phyloP scores from a whole-genome alignment of 1,140 invertebrate species.

The Pogonomyrmex californicus region DNA sequence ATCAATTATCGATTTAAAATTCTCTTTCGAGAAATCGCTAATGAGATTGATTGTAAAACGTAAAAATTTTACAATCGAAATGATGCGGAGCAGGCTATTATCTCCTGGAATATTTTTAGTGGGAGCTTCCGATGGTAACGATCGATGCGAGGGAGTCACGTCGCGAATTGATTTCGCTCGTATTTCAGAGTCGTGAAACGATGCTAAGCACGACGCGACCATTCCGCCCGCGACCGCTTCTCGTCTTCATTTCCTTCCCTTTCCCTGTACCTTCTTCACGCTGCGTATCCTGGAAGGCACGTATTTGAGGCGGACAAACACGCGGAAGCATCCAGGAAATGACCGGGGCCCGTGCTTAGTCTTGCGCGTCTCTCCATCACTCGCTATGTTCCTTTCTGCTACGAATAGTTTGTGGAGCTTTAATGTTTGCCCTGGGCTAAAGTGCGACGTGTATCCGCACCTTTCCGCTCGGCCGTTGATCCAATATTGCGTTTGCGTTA shows the following conservation, averaged over 20 bases:
- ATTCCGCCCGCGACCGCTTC: constrained; percentile 45
- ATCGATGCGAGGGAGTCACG: constrained; percentile 40
- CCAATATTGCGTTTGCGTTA: constrained; percentile 47
- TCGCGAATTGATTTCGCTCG: constrained; percentile 52
- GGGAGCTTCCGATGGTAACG: background rate
- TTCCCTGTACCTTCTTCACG: background rate
- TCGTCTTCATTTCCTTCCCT: constrained; percentile 59
- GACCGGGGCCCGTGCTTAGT: constrained; percentile 40
- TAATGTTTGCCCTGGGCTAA: constrained; percentile 41
- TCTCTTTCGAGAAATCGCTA: background rate
- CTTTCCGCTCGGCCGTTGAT: constrained; percentile 6
- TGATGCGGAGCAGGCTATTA: background rate
- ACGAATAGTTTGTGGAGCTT: constrained; percentile 39
- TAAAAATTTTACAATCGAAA: background rate
- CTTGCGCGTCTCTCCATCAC: constrained; percentile 7
- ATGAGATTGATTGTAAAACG: background rate
- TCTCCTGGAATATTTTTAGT: background rate
- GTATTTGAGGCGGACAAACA: constrained; percentile 64
- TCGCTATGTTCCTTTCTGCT: background rate
- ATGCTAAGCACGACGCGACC: constrained; percentile 47
- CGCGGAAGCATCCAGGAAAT: constrained; percentile 60
- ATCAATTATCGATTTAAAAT: background rate
- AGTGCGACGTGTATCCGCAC: constrained; percentile 27
- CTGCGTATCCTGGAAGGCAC: constrained; percentile 32
- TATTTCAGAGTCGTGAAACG: constrained; percentile 52